These are phyloP conservation scores for Drosophila simulans DNA, from an alignment of 1,140 invertebrate genomes.

Conservation along the genomic window DNA sequence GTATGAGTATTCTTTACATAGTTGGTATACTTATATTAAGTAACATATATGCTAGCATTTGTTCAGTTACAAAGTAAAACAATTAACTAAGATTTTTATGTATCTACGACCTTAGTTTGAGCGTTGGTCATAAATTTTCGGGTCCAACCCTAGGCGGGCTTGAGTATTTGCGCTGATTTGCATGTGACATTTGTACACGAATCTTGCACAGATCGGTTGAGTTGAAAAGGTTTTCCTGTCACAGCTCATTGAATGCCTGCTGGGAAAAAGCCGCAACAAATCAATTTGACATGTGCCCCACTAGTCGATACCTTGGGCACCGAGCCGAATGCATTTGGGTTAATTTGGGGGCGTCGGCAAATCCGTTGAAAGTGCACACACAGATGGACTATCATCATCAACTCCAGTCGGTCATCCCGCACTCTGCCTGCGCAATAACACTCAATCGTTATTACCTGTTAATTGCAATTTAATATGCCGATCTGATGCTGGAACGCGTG, in stretches of 20 bases:
- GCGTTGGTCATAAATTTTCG: slow-evolving; percentile 16
- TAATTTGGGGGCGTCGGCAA: slow-evolving; percentile 1
- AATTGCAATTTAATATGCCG: slow-evolving; percentile 72
- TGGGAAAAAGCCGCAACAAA: slow-evolving; percentile 59
- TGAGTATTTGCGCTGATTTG: slow-evolving; percentile 55
- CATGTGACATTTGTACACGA: slow-evolving; percentile 38
- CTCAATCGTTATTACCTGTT: slow-evolving; percentile 61
- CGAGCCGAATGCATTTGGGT: slow-evolving; percentile 27
- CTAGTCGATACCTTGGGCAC: slow-evolving; percentile 34
- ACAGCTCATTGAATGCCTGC: slow-evolving; percentile 64
- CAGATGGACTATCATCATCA: slow-evolving; percentile 14
- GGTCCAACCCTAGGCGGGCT: slow-evolving; percentile 35
- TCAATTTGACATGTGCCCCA: slow-evolving; percentile 72
- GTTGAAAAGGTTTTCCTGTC: slow-evolving; percentile 71
- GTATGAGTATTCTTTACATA: too few species aligned
- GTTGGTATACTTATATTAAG: too few species aligned
- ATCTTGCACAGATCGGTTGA: slow-evolving; percentile 42
- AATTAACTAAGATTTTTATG: not conserved
- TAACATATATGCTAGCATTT: too few species aligned
- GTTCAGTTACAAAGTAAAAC: not conserved
- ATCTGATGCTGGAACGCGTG: slow-evolving; percentile 21
- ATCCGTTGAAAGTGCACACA: slow-evolving; percentile 14
- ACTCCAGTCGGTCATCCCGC: not conserved
- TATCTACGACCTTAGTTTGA: not conserved
- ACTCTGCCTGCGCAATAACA: slow-evolving; percentile 19